Conservation (phyloP, 2,888 invertebrate genomes). For the Cinara cedri region DNA sequence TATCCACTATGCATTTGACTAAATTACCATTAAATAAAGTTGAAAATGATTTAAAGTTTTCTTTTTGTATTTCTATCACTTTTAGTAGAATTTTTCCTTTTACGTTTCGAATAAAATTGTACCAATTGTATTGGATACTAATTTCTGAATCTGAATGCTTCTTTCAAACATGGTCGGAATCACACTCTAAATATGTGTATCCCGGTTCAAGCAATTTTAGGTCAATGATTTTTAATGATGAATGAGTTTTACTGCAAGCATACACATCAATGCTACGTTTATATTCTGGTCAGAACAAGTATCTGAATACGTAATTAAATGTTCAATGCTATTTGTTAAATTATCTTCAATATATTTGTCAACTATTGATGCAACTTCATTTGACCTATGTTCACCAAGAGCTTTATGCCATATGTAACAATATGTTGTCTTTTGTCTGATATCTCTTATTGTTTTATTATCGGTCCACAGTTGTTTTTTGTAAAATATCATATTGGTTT, state of each 20-base stretch:
- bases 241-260: constrained; percentile 8
- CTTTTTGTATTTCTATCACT: constrained; percentile 5
- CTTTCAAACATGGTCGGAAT: too few species aligned
- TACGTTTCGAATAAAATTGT: background rate
- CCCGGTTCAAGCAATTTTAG: constrained; percentile 12
- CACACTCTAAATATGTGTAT: constrained; percentile 21
- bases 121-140: background rate
- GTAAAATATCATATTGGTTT: constrained; percentile 19
- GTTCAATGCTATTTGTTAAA: background rate
- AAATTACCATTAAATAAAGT: background rate
- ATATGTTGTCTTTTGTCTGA: background rate
- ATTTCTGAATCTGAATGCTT: too few species aligned
- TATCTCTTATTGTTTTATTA: constrained; percentile 17
- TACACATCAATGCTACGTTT: background rate
- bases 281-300: constrained; percentile 19
- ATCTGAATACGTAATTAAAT: constrained; percentile 32
- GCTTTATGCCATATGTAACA: constrained; percentile 11
- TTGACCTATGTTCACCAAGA: background rate
- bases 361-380: background rate
- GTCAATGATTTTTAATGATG: background rate
- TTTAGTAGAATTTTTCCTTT: background rate
- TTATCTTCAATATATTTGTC: background rate
- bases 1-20: background rate
- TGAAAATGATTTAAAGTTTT: background rate
- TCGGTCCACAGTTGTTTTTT: background rate